Percentiles rank a stretch among this genome's conserved stretches.
Evolutionary conservation across 2,888 invertebrate genomes (phyloP).

Genomic region (Eumerus sabulonum): DNA sequence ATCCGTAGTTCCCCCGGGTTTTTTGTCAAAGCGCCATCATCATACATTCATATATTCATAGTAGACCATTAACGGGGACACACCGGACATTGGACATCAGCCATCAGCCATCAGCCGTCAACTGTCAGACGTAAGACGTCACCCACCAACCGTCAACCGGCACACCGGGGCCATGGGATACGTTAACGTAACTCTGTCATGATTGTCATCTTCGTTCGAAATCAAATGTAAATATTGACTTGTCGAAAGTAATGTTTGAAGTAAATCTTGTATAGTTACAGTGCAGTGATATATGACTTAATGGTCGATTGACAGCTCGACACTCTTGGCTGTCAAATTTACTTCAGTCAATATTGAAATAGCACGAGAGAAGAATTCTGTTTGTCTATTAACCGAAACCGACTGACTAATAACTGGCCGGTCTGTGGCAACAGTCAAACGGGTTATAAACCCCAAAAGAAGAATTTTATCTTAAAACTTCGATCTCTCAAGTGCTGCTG

Average conservation of each 20-base stretch:
- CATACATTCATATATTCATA: no score
- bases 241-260: constrained; percentile 58
- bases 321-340: constrained; percentile 77
- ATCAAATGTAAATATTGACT: constrained; percentile 61
- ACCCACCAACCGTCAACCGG: no score
- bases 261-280: constrained; percentile 51
- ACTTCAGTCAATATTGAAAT: constrained; percentile 62
- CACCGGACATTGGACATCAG: no score
- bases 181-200: constrained; percentile 29
- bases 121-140: no score
- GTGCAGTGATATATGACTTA: constrained; percentile 55
- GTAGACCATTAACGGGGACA: no score
- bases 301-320: constrained; percentile 76
- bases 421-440: no score
- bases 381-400: constrained; percentile 36
- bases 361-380: constrained; percentile 51
- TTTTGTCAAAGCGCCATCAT: constrained; percentile 55
- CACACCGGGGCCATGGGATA: no score
- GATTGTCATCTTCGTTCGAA: constrained; percentile 28
- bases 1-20: constrained; percentile 37
- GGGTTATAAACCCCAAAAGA: neutral
- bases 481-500: constrained; percentile 56
- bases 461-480: constrained; percentile 47
- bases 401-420: no score
- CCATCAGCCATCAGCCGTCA: no score